These are phyloP conservation scores for Epinephelus awoara DNA, from an alignment of 2,797 vertebrate genomes.

Conservation along the genomic window DNA sequence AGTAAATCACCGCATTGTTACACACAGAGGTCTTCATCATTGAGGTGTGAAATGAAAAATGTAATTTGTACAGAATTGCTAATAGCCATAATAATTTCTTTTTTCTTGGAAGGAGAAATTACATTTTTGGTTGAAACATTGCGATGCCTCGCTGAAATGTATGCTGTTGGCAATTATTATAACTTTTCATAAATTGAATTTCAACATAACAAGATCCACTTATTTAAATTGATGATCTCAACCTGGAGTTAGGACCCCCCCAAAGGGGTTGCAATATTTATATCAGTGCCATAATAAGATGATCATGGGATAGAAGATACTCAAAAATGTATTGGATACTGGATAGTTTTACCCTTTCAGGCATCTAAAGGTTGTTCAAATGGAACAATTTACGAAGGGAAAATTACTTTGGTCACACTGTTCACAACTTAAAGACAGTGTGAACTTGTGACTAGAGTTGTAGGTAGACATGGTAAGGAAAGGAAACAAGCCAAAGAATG, in stretches of 20 bases:
- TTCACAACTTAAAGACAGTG: background rate
- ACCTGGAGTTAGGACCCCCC: background rate
- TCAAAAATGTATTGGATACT: background rate
- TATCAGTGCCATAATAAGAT: background rate
- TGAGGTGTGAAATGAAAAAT: slow-evolving; percentile 75
- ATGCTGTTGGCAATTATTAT: slow-evolving; percentile 6
- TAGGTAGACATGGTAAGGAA: too few species aligned
- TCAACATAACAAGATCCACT: background rate
- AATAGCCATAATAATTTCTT: slow-evolving; percentile 31
- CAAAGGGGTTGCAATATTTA: background rate
- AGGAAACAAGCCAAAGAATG: background rate
- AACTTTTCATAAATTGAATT: slow-evolving; percentile 6
- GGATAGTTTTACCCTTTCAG: background rate
- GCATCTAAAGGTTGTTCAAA: background rate
- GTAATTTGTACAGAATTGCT: slow-evolving; percentile 44
- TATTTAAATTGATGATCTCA: slow-evolving; percentile 7
- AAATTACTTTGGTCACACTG: background rate
- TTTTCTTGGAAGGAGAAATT: slow-evolving; percentile 1
- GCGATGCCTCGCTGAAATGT: background rate
- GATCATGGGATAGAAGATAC: slow-evolving; percentile 1
- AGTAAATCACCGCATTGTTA: slow-evolving; percentile 50
- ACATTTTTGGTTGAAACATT: background rate
- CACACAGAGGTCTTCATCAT: slow-evolving; percentile 45
- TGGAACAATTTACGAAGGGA: background rate
- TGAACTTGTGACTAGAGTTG: background rate